Conservation (phyloP, 1,140 invertebrate species). For the Orchesella cincta region DNA sequence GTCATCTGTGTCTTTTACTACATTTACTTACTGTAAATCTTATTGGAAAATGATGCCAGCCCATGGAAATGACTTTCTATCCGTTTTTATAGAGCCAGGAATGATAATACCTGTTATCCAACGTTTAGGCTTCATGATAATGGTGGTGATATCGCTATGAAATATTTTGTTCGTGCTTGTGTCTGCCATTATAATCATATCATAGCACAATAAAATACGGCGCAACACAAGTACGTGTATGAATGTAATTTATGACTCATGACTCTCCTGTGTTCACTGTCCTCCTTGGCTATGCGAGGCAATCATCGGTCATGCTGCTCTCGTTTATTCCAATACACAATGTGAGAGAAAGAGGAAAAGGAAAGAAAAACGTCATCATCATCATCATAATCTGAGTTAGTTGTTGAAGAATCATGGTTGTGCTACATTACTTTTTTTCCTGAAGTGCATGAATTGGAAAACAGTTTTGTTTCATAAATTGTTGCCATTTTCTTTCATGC, state of each 20-base stretch:
- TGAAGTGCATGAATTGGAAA: constrained; percentile 8
- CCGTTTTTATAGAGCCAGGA: too few species aligned
- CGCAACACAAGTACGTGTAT: constrained; percentile 4
- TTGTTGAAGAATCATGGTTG: constrained; percentile 15
- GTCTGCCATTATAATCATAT: constrained; percentile 6
- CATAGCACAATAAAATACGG: neutral
- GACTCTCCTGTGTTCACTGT: constrained; percentile 1
- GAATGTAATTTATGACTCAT: constrained; percentile 20
- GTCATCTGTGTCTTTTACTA: too few species aligned
- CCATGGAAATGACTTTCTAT: too few species aligned
- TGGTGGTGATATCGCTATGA: neutral
- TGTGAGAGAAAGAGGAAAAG: constrained; percentile 11
- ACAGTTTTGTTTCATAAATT: constrained; percentile 22
- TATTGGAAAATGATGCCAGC: too few species aligned
- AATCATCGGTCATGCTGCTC: constrained; percentile 25
- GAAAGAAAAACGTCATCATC: constrained; percentile 7
- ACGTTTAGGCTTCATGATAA: too few species aligned
- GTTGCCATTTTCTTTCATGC: neutral
- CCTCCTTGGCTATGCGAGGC: neutral
- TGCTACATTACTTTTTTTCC: constrained; percentile 7
- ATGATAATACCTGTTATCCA: too few species aligned
- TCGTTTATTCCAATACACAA: constrained; percentile 7
- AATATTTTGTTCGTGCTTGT: constrained; percentile 25
- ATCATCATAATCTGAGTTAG: neutral
- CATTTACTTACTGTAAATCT: too few species aligned